Conservation (phyloP, 1,140 invertebrate species). For the Brachionus manjavacas region DNA sequence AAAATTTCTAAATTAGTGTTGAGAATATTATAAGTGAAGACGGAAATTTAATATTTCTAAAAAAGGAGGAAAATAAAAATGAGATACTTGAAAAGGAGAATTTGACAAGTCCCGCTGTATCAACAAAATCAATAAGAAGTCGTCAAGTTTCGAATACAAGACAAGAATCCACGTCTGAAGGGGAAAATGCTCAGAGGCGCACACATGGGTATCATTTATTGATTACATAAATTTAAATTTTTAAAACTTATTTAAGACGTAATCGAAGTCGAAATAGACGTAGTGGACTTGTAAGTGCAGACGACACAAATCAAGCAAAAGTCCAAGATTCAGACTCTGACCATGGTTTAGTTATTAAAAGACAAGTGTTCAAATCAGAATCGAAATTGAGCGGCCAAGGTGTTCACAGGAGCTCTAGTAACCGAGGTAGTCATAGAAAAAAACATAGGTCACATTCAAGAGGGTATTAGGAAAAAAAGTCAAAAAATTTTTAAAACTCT, state of each 20-base stretch:
- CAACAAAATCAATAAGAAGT: background rate
- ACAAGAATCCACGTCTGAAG: slow-evolving; percentile 15
- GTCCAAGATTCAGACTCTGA: background rate
- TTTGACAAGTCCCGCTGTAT: background rate
- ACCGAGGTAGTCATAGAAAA: background rate
- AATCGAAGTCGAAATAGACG: slow-evolving; percentile 5
- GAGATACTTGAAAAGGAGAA: background rate
- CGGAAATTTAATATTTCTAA: slow-evolving; percentile 12
- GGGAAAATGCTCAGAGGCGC: background rate
- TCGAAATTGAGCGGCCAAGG: background rate
- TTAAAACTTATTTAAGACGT: background rate
- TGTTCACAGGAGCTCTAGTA: slow-evolving; percentile 1
- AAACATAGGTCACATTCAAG: slow-evolving; percentile 1
- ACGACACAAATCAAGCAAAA: background rate
- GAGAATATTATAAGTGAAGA: background rate
- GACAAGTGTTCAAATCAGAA: background rate
- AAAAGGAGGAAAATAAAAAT: background rate
- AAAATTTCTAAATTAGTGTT: background rate
- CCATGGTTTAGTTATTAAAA: background rate
- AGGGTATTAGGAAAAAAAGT: background rate
- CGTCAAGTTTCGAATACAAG: background rate
- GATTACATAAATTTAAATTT: background rate
- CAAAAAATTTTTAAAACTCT: background rate
- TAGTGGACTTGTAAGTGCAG: background rate
- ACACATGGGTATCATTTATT: background rate